A percentile compares a stretch with the other conserved stretches of the same genome.
Conservation (phyloP, 2,797 vertebrate species). For the Coregonus ussuriensis region DNA sequence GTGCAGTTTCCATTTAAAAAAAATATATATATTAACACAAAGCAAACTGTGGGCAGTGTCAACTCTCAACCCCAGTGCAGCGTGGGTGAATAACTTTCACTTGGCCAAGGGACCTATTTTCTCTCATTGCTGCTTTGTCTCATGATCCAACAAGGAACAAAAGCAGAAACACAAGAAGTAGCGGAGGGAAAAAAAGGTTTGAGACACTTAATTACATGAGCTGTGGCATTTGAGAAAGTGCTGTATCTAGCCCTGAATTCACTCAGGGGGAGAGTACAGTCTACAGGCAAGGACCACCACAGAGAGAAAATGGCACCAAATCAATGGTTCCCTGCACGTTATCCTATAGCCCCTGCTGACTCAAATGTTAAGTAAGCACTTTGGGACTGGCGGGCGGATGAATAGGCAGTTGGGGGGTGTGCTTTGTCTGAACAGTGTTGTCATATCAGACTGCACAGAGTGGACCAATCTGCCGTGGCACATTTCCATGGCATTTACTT, state of each 20-base stretch:
- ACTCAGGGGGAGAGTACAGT: conserved; percentile 2
- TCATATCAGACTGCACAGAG: conserved; percentile 40
- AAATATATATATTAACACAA: not conserved
- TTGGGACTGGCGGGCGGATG: conserved; percentile 43
- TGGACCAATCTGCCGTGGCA: conserved; percentile 29
- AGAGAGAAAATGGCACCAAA: conserved; percentile 69
- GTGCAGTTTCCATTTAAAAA: not conserved
- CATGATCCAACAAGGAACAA: conserved; percentile 29
- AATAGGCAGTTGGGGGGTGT: conserved; percentile 42
- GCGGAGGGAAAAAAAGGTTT: not conserved
- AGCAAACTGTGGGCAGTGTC: conserved; percentile 18
- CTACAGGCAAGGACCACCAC: conserved; percentile 33
- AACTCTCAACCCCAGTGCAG: conserved; percentile 36
- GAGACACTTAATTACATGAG: conserved; percentile 51
- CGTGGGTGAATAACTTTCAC: not conserved
- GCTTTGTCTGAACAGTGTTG: conserved; percentile 42
- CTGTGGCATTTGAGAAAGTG: conserved; percentile 36
- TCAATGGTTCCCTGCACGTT: conserved; percentile 66
- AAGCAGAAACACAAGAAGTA: conserved; percentile 13
- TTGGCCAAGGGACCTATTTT: conserved; percentile 23
- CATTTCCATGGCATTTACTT: conserved; percentile 51
- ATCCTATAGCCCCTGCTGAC: conserved; percentile 62
- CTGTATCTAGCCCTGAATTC: not conserved
- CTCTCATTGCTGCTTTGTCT: conserved; percentile 50
- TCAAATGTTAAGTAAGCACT: conserved; percentile 70